Percentiles rank a stretch among this genome's conserved stretches.
phyloP scores from a whole-genome alignment of 2,888 invertebrate species.

The Aethes cnicana region DNA sequence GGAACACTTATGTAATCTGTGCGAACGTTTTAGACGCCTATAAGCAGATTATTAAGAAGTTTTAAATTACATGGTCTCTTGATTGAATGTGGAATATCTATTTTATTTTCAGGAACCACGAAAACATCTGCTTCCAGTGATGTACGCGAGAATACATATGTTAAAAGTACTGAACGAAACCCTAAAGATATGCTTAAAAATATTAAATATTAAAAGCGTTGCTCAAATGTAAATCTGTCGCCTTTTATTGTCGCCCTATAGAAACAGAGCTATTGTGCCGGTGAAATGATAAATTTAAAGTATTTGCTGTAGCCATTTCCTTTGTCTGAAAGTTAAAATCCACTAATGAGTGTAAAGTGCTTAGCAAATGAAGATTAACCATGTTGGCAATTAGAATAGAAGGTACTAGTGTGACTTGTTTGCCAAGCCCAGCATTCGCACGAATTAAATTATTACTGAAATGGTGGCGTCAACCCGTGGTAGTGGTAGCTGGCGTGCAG shows the following conservation, averaged over 20 bases:
- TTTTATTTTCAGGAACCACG: conserved; percentile 84
- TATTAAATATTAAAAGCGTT: conserved; percentile 87
- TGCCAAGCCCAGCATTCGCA: conserved; percentile 4
- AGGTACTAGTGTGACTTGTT: conserved; percentile 3
- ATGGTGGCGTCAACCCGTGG: conserved; percentile 16
- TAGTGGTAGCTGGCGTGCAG: conserved; percentile 18
- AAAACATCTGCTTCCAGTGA: conserved; percentile 84
- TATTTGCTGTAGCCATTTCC: conserved; percentile 20
- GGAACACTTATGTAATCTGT: no score
- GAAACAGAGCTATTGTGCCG: conserved; percentile 7
- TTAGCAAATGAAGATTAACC: conserved; percentile 20
- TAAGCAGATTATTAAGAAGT: background rate
- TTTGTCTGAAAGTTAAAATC: conserved; percentile 18
- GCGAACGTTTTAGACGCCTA: no score
- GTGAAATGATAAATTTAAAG: conserved; percentile 24
- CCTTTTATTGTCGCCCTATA: conserved; percentile 22
- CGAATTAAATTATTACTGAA: conserved; percentile 24
- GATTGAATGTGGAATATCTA: conserved; percentile 27
- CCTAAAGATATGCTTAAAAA: conserved; percentile 82
- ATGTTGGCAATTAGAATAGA: conserved; percentile 21
- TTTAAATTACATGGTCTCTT: background rate
- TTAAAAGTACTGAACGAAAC: conserved; percentile 84
- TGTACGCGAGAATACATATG: conserved; percentile 87
- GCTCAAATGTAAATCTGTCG: conserved; percentile 83
- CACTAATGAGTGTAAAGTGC: conserved; percentile 23